These are phyloP conservation scores for Phocides pigmalion DNA, from an alignment of 1,140 invertebrate species.

Conservation along the genomic window DNA sequence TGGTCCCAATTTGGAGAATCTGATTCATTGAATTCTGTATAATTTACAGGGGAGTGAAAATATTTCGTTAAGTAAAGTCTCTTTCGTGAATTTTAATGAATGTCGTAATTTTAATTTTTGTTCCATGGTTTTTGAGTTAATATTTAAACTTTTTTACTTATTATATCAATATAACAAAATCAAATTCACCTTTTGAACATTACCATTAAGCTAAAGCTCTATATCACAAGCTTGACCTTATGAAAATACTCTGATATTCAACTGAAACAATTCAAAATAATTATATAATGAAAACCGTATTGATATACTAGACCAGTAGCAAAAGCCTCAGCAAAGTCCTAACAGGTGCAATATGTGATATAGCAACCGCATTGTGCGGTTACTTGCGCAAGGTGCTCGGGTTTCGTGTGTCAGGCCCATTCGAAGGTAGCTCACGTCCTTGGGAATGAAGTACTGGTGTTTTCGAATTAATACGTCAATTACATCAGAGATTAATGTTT, in stretches of 20 bases:
- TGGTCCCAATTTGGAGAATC: conserved; percentile 38
- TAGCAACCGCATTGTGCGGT: conserved; percentile 25
- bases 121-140: conserved; percentile 10
- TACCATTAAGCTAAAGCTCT: too few relatives aligned
- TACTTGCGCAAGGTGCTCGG: conserved; percentile 14
- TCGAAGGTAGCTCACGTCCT: conserved; percentile 19
- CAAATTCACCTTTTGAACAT: too few relatives aligned
- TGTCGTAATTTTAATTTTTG: conserved; percentile 10
- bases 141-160: background rate
- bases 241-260: too few relatives aligned
- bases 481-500: conserved; percentile 13
- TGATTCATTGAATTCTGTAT: conserved; percentile 39
- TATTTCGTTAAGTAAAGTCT: conserved; percentile 32
- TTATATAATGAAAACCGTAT: too few relatives aligned
- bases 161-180: too few relatives aligned
- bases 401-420: conserved; percentile 9
- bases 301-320: conserved; percentile 1
- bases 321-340: background rate
- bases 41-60: conserved; percentile 35
- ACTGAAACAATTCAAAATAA: too few relatives aligned
- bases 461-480: conserved; percentile 3
- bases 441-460: background rate
- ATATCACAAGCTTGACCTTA: too few relatives aligned
- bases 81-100: conserved; percentile 25
- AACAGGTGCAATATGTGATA: conserved; percentile 15